Base-by-base conservation (phyloP, 53 echinoderm and acorn worm genomes). In the Actinopyga echinites region DNA sequence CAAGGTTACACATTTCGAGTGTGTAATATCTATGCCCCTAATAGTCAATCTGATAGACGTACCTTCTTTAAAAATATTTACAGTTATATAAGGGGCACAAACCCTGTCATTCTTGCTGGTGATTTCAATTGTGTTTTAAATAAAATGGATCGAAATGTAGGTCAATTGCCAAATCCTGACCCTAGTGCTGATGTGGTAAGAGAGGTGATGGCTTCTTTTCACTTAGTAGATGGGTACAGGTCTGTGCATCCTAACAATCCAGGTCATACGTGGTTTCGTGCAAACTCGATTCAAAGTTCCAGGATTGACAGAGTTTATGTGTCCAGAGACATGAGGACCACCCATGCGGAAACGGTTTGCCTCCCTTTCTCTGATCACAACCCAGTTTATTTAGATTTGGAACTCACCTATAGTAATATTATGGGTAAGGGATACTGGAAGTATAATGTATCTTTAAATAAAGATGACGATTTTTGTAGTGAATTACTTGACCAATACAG, bases 281-380 rank as follows among this genome's bases (percentile, higher is more conserved):
- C 68, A 68, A 0, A 33, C 40, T 26, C 34, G 68, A 35, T 1
- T 68, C 33, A 3, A 15, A 73, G 73, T 38, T 73, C 73, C n/a
- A 73, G 73, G 43, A 19, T 73, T 6, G 73, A 73, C 25, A 37
- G 40, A 73, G 25, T 73, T 73, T 38, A 73, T 22, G 40, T 73
- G 5, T 21, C 21, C 21, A 19, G 7, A 21, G 40, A 17, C 17
- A 37, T 73, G 44, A 37, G 21, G 9, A 19, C 24, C 20, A 35
- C 20, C 40, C 40, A 21, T 0, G 73, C 40, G 5, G 37, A 35
- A 43, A 37, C 6, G 7, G 73, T 73, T 6, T 6, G 66, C 6
- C 33, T 65, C 66, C 38, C 42, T 21, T 73, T 73, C 23, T 73
- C 73, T 21, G 40, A 73, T 25, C 73, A 73, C 17, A 25, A 73